These are phyloP conservation scores for Erinaceus europaeus DNA, from an alignment of 2,113 vertebrate species.

Conservation along the genomic window DNA sequence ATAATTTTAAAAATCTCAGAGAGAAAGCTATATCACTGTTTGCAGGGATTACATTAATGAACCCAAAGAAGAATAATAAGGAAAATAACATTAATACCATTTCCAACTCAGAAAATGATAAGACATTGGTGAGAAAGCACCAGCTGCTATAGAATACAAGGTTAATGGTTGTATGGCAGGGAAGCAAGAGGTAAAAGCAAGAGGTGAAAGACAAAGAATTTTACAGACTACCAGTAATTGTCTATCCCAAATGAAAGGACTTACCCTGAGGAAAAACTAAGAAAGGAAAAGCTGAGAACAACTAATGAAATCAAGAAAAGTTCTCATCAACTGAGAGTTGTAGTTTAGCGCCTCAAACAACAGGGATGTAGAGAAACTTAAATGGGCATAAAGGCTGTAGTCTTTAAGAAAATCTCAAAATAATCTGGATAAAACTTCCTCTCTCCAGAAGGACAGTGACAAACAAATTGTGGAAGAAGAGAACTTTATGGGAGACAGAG, in stretches of 20 bases:
- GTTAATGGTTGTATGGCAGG: neutral
- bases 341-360: neutral
- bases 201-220: neutral
- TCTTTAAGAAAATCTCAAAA: neutral
- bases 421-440: neutral
- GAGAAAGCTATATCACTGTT: neutral
- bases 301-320: neutral
- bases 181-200: neutral
- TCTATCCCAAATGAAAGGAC: neutral
- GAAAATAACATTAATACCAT: neutral
- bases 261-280: neutral
- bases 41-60: neutral
- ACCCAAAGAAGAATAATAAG: neutral
- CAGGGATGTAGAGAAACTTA: neutral
- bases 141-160: neutral
- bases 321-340: neutral
- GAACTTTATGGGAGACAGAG: neutral
- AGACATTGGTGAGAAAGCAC: neutral
- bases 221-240: neutral
- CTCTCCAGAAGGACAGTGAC: neutral
- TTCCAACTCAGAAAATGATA: neutral
- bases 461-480: neutral
- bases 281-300: neutral
- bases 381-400: neutral
- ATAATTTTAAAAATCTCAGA: no score